These are phyloP conservation scores for Drosophila meridionalis DNA, from an alignment of 2,888 invertebrate species.

Conservation along the genomic window DNA sequence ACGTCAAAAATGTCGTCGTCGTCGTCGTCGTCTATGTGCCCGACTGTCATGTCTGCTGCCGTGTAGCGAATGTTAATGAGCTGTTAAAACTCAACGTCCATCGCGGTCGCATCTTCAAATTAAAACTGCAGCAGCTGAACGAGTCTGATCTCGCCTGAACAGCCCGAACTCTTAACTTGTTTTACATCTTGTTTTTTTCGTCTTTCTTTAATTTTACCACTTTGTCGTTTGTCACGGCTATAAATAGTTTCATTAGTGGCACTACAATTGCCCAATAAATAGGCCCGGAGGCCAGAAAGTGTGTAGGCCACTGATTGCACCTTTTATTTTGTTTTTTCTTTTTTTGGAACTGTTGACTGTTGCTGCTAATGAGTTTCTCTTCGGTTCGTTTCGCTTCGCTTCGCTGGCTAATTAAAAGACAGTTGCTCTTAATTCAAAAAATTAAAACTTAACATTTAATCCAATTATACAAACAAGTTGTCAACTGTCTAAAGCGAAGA, in stretches of 20 bases:
- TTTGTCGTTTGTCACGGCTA: constrained; percentile 52
- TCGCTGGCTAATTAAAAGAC: constrained; percentile 39
- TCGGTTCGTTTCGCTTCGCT: constrained; percentile 7
- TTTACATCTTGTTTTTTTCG: constrained; percentile 8
- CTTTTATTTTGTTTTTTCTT: constrained; percentile 4
- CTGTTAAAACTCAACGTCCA: constrained; percentile 64
- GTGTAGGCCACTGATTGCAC: constrained; percentile 52
- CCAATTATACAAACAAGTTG: constrained; percentile 16
- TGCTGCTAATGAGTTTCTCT: constrained; percentile 41
- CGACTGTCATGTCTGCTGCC: constrained; percentile 51
- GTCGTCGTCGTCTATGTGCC: not conserved
- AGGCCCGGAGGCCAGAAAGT: constrained; percentile 5
- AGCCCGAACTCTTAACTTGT: constrained; percentile 41
- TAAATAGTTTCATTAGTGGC: constrained; percentile 68
- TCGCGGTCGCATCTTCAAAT: constrained; percentile 47
- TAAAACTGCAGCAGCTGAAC: constrained; percentile 48
- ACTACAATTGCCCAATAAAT: constrained; percentile 44
- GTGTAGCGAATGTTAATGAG: constrained; percentile 71
- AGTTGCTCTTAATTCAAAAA: constrained; percentile 24
- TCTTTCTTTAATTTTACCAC: constrained; percentile 13
- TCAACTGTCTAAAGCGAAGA: not conserved
- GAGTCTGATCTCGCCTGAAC: constrained; percentile 3
- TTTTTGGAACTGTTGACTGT: not conserved
- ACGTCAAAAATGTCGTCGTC: constrained; percentile 59
- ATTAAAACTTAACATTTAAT: constrained; percentile 5